Conservation (phyloP, 2,888 invertebrate species). For the Dinocampus coccinellae region DNA sequence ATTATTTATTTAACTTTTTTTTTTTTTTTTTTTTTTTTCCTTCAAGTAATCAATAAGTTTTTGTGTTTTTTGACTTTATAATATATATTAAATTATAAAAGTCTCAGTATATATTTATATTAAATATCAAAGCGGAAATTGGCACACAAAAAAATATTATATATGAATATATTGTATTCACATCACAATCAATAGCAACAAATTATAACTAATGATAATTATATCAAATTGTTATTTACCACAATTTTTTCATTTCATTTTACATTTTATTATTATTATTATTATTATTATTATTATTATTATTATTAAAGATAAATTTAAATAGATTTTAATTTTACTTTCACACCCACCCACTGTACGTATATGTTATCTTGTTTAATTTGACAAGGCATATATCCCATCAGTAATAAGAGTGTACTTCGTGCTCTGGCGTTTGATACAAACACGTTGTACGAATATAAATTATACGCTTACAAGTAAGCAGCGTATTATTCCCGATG, state of each 20-base stretch:
- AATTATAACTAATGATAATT: no score
- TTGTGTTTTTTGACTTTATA: neutral
- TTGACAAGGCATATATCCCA: constrained; percentile 47
- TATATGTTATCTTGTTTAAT: constrained; percentile 28
- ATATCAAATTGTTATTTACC: no score
- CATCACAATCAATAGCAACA: no score
- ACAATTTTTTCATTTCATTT: no score
- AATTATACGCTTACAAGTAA: constrained; percentile 56
- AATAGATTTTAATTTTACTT: neutral
- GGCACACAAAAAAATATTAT: neutral
- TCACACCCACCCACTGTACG: neutral
- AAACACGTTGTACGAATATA: constrained; percentile 56
- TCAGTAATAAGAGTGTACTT: neutral
- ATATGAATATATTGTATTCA: neutral
- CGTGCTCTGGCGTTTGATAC: neutral
- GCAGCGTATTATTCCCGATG: constrained; percentile 43
- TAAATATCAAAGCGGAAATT: neutral
- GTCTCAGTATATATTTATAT: neutral
- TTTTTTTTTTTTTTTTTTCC: no score
- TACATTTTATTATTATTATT: no score
- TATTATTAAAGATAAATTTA: neutral
- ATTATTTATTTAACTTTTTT: neutral
- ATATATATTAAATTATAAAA: neutral
- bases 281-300: no score
- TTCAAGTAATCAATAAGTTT: no score